Evolutionary conservation across 2,113 vertebrate species (phyloP), one percentile per base, ranked within the genome.

Genomic region (Xenopus borealis): DNA sequence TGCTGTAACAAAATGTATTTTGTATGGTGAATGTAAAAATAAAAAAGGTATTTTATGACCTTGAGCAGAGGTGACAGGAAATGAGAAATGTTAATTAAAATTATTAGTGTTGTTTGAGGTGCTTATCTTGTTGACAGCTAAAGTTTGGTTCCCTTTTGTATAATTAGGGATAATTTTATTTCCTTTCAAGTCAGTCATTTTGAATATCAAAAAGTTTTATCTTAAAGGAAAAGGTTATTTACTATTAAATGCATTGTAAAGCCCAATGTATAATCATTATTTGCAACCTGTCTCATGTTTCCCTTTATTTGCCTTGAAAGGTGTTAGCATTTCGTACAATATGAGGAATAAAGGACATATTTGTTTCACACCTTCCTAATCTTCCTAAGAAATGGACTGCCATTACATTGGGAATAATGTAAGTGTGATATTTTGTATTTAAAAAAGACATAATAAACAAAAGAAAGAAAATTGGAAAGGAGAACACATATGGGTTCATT

Each of bases 121-220:
- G 89, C 89, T 92, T 92, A 93, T 91, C 91, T 86, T 91, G 89
- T 93, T 92, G 91, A 91, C 89, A 87, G 88, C 87, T 62, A 89
- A 91, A 90, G 91, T 92, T 90, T 88, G 88, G 81, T 85, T 92
- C 90, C 89, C 89, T 90, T 85, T 88, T 92, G 89, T 86, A 81
- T 91, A 91, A 91, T 93, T 91, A 93, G 84, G 82, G 82, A 83
- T 89, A 88, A 91, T 92, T 93, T 91, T 88, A 83, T 89, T 88
- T 81, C 87, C 91, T 92, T 92, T 92, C 86, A 92, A 92, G 89
- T 88, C 88, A 85, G 87, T 90, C 89, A 91, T 91, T 90, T 91
- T 85, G 91, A 91, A 92, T 92, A 92, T 91, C 87, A 90, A 88
- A 87, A 92, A 92, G 89, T 92, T 90, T 91, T 91, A 92, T 93